These are phyloP conservation scores for Porites australiensis DNA, from an alignment of 64 coral and sea anemone species.

Conservation along the genomic window DNA sequence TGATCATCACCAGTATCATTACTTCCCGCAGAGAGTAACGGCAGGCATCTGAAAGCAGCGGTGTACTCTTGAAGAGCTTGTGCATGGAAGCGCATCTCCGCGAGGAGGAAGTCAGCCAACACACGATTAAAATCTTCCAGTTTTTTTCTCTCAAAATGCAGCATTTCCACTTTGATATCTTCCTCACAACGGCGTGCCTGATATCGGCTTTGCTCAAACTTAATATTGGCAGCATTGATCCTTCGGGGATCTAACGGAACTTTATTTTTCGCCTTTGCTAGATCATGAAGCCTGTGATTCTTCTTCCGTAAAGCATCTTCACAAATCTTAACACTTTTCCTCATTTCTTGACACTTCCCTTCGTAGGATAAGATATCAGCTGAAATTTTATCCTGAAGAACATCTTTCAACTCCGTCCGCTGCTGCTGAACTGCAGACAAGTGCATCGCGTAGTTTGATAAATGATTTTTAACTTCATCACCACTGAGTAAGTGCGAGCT, in stretches of 20 bases:
- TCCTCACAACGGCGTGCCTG: conserved; percentile 8
- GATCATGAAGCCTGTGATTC: conserved; percentile 11
- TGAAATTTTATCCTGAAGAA: conserved; percentile 8
- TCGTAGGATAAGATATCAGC: conserved; percentile 10
- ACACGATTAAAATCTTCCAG: not conserved
- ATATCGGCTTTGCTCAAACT: conserved; percentile 14
- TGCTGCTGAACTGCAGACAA: conserved; percentile 8
- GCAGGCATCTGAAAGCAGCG: conserved; percentile 45
- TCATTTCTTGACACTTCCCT: conserved; percentile 16
- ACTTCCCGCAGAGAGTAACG: not conserved
- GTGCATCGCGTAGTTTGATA: not conserved
- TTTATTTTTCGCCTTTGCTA: conserved; percentile 32
- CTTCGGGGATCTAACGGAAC: not conserved
- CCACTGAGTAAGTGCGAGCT: not conserved
- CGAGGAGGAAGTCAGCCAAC: conserved; percentile 1
- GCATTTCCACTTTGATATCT: conserved; percentile 36
- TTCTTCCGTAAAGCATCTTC: conserved; percentile 1
- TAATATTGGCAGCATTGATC: conserved; percentile 16
- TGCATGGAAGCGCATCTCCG: conserved; percentile 46
- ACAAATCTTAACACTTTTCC: conserved; percentile 1
- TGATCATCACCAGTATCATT: not conserved
- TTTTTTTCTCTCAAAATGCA: conserved; percentile 45
- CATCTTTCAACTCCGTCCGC: conserved; percentile 1
- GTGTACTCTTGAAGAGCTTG: conserved; percentile 39
- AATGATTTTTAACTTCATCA: not conserved